Evolutionary conservation across 2,888 invertebrate genomes (phyloP).

Genomic region (Amiota mariae): DNA sequence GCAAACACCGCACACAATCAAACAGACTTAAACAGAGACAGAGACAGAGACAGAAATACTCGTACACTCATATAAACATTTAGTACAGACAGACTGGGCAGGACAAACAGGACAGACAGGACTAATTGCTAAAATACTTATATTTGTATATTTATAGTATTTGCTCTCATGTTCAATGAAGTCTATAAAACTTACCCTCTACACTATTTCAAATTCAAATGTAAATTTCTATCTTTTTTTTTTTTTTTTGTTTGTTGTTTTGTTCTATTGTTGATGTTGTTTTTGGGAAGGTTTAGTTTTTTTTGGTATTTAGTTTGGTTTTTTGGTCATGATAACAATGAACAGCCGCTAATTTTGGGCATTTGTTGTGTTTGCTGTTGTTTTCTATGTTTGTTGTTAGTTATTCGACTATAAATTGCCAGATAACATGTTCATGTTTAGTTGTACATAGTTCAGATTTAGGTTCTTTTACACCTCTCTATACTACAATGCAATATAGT

Average conservation of each 20-base stretch:
- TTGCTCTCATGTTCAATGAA: conserved; percentile 43
- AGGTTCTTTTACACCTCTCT: too few species aligned
- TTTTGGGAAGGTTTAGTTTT: too few species aligned
- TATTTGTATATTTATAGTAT: background rate
- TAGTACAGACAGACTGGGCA: too few species aligned
- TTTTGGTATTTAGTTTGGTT: background rate
- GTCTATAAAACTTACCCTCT: conserved; percentile 47
- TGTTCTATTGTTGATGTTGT: too few species aligned
- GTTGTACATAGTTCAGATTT: too few species aligned
- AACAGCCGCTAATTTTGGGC: conserved; percentile 14
- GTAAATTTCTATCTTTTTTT: conserved; percentile 42
- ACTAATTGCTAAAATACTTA: conserved; percentile 14
- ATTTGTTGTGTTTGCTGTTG: conserved; percentile 15
- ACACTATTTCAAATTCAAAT: conserved; percentile 54
- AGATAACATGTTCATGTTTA: background rate
- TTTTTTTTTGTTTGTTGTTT: background rate
- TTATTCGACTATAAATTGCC: background rate
- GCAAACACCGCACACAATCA: conserved; percentile 39
- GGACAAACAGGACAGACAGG: too few species aligned
- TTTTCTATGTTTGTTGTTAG: conserved; percentile 11
- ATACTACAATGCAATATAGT: too few species aligned
- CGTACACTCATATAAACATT: too few species aligned
- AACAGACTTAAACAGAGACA: background rate
- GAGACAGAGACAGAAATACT: background rate
- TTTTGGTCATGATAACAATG: conserved; percentile 49